phyloP scores from a whole-genome alignment of 2,113 vertebrate genomes.

The Dinomys branickii region DNA sequence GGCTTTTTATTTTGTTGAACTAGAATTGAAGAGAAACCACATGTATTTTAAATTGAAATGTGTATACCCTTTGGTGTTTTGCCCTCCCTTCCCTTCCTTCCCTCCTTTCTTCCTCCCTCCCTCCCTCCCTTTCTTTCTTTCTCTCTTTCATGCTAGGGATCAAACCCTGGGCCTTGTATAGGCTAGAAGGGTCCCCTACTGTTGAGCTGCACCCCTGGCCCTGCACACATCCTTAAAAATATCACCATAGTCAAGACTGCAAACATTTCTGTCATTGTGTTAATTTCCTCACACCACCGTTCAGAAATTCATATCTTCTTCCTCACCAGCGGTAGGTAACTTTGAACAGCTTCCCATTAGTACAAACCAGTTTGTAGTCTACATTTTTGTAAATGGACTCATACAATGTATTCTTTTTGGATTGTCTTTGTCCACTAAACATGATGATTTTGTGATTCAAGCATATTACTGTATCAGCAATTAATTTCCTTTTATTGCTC shows the following conservation, averaged over 20 bases:
- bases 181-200: background rate
- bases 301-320: background rate
- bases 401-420: background rate
- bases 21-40: background rate
- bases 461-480: background rate
- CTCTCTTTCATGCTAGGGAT: background rate
- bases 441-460: background rate
- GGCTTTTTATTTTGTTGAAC: background rate
- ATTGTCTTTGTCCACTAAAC: background rate
- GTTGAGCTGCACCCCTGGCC: background rate
- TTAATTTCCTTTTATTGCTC: background rate
- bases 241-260: background rate
- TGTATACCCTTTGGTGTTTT: background rate
- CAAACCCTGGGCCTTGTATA: background rate
- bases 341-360: background rate
- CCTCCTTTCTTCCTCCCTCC: fast-evolving
- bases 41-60: background rate
- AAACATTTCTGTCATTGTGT: background rate
- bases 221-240: background rate
- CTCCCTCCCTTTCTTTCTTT: background rate
- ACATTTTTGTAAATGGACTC: background rate
- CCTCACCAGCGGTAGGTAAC: background rate
- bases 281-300: background rate
- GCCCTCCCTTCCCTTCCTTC: background rate
- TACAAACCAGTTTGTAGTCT: background rate